Conservation (phyloP, 2,888 invertebrate genomes). For the Campaea margaritaria region DNA sequence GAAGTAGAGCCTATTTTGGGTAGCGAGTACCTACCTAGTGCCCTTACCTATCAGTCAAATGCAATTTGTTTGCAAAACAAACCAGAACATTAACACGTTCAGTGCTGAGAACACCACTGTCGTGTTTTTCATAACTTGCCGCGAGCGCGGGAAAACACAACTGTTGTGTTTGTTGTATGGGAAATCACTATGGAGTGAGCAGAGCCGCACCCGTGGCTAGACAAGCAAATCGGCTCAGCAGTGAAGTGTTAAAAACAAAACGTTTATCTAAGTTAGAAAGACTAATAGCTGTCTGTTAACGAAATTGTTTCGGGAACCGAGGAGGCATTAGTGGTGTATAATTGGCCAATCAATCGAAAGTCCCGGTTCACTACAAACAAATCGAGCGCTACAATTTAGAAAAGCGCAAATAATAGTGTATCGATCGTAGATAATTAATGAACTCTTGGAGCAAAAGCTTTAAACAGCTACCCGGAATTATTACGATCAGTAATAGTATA, state of each 20-base stretch:
- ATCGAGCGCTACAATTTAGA: slow-evolving; percentile 64
- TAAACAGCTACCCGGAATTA: too few relatives aligned
- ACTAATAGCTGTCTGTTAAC: slow-evolving; percentile 44
- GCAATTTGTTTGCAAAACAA: not conserved
- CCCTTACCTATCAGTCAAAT: not conserved
- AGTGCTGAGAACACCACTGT: too few relatives aligned
- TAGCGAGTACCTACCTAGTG: too few relatives aligned
- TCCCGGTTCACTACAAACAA: slow-evolving; percentile 58
- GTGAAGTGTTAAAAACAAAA: slow-evolving; percentile 34
- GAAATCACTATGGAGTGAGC: too few relatives aligned
- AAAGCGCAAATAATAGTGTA: slow-evolving; percentile 51
- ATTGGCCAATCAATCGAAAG: slow-evolving; percentile 76
- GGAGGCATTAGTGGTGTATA: slow-evolving; percentile 61
- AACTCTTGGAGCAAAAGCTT: slow-evolving; percentile 1
- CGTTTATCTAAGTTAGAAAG: slow-evolving; percentile 32
- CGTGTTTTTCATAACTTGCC: too few relatives aligned
- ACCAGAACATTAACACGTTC: slow-evolving; percentile 11
- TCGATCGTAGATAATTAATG: slow-evolving; percentile 14
- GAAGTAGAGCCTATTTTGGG: too few relatives aligned
- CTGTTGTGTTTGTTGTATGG: too few relatives aligned
- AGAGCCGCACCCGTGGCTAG: too few relatives aligned
- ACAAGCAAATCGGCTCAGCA: too few relatives aligned
- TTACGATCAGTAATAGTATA: too few relatives aligned
- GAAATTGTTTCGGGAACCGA: slow-evolving; percentile 47
- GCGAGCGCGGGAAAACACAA: too few relatives aligned